These are phyloP conservation scores for Stomatorhinus walkeri DNA, from an alignment of 2,797 vertebrate species.

Conservation along the genomic window DNA sequence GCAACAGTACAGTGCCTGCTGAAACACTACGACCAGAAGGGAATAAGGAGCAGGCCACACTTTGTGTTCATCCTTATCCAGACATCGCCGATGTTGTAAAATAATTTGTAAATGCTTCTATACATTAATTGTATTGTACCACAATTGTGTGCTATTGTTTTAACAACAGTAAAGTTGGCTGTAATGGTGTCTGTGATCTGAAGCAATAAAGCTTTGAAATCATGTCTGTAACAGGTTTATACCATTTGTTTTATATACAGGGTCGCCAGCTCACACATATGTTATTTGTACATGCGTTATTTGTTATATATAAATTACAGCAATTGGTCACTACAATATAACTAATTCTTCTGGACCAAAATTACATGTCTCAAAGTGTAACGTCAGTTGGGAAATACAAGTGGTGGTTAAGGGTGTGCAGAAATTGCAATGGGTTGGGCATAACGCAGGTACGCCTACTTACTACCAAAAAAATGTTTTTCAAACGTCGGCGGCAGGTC, in stretches of 20 bases:
- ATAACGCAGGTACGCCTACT: background rate
- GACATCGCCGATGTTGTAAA: conserved; percentile 53
- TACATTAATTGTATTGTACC: conserved; percentile 64
- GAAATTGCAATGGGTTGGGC: background rate
- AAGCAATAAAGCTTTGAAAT: conserved; percentile 69
- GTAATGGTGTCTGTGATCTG: conserved; percentile 58
- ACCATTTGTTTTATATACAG: background rate
- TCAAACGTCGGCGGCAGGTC: conserved; percentile 41
- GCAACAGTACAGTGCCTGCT: background rate
- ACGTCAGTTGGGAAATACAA: background rate
- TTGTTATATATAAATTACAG: background rate
- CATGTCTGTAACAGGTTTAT: background rate
- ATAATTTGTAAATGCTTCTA: conserved; percentile 60
- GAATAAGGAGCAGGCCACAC: conserved; percentile 23
- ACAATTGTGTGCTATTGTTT: conserved; percentile 68
- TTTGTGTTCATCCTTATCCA: conserved; percentile 34
- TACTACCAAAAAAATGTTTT: conserved; percentile 23
- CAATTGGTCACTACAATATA: background rate
- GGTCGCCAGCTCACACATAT: background rate
- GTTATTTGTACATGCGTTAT: background rate
- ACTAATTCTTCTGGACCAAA: background rate
- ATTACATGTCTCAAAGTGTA: background rate
- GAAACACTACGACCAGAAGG: background rate
- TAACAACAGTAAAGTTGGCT: conserved; percentile 59
- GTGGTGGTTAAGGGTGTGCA: background rate